These are phyloP conservation scores for Plusia festucae DNA, from an alignment of 2,888 invertebrate species.

Conservation along the genomic window DNA sequence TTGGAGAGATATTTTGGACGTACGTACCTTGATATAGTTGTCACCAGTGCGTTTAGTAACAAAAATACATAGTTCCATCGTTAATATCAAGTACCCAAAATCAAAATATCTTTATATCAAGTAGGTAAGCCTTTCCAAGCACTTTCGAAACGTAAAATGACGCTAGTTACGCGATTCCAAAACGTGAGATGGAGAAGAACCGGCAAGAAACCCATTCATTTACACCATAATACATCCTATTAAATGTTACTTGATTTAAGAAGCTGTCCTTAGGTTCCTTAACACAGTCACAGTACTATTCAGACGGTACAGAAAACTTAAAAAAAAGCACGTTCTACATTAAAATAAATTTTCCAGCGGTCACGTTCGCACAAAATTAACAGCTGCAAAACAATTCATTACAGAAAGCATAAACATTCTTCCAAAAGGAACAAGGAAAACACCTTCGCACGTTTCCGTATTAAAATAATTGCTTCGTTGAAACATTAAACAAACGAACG, in stretches of 20 bases:
- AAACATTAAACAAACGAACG: slow-evolving; percentile 6
- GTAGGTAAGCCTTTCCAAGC: no score
- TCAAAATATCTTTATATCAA: no score
- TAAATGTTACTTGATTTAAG: neutral
- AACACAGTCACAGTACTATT: neutral
- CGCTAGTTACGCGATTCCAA: no score
- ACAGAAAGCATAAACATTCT: neutral
- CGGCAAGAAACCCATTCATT: no score
- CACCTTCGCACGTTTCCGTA: slow-evolving; percentile 3
- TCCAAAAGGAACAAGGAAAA: neutral
- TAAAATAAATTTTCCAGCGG: neutral
- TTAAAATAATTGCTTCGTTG: slow-evolving; percentile 1
- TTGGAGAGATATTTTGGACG: neutral
- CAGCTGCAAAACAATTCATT: slow-evolving; percentile 1
- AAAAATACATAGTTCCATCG: no score
- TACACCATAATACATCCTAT: no score
- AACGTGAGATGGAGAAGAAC: no score
- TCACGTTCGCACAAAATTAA: slow-evolving; percentile 2
- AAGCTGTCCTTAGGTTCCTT: neutral
- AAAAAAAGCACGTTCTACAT: neutral
- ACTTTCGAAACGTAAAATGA: no score
- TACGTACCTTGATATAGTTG: no score
- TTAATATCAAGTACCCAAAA: no score
- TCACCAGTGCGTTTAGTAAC: no score
- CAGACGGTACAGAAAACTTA: neutral